phyloP scores from a whole-genome alignment of 2,797 vertebrate species.

The Sphaeramia orbicularis region DNA sequence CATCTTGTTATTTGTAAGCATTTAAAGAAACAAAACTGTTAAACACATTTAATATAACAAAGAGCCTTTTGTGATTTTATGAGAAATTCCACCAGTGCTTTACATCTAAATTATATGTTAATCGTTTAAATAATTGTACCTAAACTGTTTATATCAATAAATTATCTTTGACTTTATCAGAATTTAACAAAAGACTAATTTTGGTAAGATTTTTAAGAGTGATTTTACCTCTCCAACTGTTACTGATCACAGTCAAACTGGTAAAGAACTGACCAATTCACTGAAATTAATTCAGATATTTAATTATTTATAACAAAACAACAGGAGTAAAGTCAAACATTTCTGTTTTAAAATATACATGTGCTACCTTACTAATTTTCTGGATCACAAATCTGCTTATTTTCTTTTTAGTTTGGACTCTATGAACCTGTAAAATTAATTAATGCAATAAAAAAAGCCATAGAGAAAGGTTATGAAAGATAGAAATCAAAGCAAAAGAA shows the following conservation, averaged over 20 bases:
- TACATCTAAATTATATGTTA: slow-evolving; percentile 21
- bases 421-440: slow-evolving; percentile 18
- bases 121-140: background rate
- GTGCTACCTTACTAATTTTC: slow-evolving; percentile 40
- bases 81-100: slow-evolving; percentile 27
- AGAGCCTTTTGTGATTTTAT: slow-evolving; percentile 26
- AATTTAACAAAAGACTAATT: slow-evolving; percentile 8
- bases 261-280: slow-evolving; percentile 6
- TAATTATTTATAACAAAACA: slow-evolving; percentile 57
- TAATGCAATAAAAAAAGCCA: background rate
- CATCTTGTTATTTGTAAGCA: slow-evolving; percentile 17
- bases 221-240: slow-evolving; percentile 6
- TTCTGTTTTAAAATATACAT: slow-evolving; percentile 61
- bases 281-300: slow-evolving; percentile 29
- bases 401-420: slow-evolving; percentile 45
- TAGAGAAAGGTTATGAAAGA: background rate
- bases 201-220: slow-evolving; percentile 31
- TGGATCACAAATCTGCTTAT: slow-evolving; percentile 8
- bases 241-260: slow-evolving; percentile 21
- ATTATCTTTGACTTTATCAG: slow-evolving; percentile 5
- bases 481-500: background rate
- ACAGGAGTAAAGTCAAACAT: slow-evolving; percentile 46
- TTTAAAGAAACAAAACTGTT: slow-evolving; percentile 26
- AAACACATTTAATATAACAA: slow-evolving; percentile 23
- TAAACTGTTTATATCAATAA: slow-evolving; percentile 6